Percentiles rank a stretch among this genome's conserved stretches.
Evolutionary conservation across 2,113 vertebrate species (phyloP).

Genomic region (Rutilus rutilus): DNA sequence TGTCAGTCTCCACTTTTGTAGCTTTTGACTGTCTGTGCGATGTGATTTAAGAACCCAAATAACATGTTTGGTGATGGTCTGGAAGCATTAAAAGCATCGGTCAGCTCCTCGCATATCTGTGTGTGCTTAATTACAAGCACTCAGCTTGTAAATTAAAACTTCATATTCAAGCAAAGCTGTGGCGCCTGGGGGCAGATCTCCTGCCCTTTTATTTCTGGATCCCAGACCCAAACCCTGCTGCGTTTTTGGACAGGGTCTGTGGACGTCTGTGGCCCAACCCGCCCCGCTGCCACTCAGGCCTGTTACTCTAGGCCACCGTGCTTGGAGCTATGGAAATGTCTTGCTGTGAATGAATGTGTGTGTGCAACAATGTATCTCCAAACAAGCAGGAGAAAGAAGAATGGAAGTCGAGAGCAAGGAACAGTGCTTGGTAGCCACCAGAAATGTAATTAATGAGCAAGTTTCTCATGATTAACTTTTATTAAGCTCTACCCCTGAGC

Average conservation of each 20-base stretch:
- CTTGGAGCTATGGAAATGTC: conserved; percentile 48
- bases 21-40: conserved; percentile 13
- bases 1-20: conserved; percentile 23
- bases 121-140: conserved; percentile 57
- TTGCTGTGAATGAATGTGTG: conserved; percentile 38
- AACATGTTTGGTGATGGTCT: conserved; percentile 47
- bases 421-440: conserved; percentile 60
- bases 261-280: conserved; percentile 47
- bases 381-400: conserved; percentile 34
- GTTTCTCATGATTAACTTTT: conserved; percentile 83
- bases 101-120: conserved; percentile 52
- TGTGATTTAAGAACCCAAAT: conserved; percentile 53
- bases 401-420: conserved; percentile 38
- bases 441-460: conserved; percentile 82
- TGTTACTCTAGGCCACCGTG: conserved; percentile 24
- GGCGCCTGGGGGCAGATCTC: conserved; percentile 33
- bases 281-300: conserved; percentile 22
- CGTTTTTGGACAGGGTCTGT: conserved; percentile 64
- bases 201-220: conserved; percentile 59
- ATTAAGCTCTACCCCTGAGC: conserved; percentile 79
- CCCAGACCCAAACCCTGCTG: conserved; percentile 66
- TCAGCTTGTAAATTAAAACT: conserved; percentile 47
- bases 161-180: conserved; percentile 33
- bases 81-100: conserved; percentile 47
- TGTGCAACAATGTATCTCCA: conserved; percentile 18